A percentile compares a stretch with the other conserved stretches of the same genome.
Evolutionary conservation across 2,113 vertebrate species (phyloP).

Genomic region (Spea multiplicata): DNA sequence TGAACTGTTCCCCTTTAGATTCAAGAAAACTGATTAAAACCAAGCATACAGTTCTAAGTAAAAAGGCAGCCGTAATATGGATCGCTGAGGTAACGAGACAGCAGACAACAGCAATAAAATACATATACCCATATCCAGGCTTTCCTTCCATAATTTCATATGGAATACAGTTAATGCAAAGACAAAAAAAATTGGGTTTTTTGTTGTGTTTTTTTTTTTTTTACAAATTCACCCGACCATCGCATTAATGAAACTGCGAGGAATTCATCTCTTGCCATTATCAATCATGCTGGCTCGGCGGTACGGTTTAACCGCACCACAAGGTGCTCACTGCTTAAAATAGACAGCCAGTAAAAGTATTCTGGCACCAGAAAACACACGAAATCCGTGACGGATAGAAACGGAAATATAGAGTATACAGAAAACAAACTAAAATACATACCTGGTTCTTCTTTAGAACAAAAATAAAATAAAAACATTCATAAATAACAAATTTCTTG

Average conservation of each 20-base stretch:
- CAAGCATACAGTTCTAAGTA: conserved; percentile 52
- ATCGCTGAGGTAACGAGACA: conserved; percentile 56
- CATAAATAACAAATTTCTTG: not conserved
- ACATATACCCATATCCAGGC: conserved; percentile 69
- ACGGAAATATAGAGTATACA: not conserved
- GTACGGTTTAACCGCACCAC: too few relatives aligned
- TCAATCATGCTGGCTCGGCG: too few relatives aligned
- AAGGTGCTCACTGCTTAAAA: too few relatives aligned
- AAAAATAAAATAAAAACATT: conserved; percentile 46
- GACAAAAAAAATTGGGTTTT: too few relatives aligned
- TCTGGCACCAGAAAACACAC: not conserved
- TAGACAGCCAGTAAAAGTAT: not conserved
- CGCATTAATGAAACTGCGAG: too few relatives aligned
- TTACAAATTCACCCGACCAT: too few relatives aligned
- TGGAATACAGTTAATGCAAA: not conserved
- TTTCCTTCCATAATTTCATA: conserved; percentile 64
- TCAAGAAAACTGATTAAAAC: conserved; percentile 63
- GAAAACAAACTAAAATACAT: conserved; percentile 3
- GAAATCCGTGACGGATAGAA: not conserved
- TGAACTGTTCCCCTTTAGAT: conserved; percentile 77
- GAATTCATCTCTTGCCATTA: too few relatives aligned
- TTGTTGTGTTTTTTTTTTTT: too few relatives aligned
- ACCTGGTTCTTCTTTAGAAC: conserved; percentile 36
- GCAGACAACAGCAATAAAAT: conserved; percentile 68
- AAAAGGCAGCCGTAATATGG: conserved; percentile 44